Base-by-base conservation (phyloP, 1,140 invertebrate genomes). In the Drosophila varians region DNA sequence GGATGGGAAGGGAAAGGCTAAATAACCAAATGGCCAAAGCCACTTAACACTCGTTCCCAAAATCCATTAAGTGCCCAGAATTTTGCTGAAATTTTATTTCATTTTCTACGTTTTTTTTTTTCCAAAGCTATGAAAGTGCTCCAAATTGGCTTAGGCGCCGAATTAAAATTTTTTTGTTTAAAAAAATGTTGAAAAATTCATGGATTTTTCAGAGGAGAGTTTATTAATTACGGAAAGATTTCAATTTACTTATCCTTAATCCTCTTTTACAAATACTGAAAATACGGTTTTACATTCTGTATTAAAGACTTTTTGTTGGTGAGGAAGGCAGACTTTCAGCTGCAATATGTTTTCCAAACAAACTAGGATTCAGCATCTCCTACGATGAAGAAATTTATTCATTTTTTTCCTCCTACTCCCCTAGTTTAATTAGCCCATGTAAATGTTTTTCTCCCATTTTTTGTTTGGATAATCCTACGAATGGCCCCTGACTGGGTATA, bases 11-110 rank as follows among this genome's bases (percentile, higher is more conserved):
- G 36, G 36, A 38, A 38, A 38, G n/a, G 25, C 52, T 71, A 72
- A 53, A 73, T 72, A 61, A 23, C 69, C 69, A 71, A 84, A 84
- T 84, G 79, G 56, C 65, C 64, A 84, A 86, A 87, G 78, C 80
- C 80, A 86, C 82, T 86, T 86, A 87, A 82, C 73, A 66, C 77
- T 76, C 56, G 49, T 52, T 40, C 31, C 56, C 40, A 52, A 79
- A 84, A 86, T 74, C 82, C 82, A 86, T 86, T 87, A 87, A 77
- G 77, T 77, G 62, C 34, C n/a, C 52, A 64, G 61, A 55, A 40
- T 65, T 70, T 75, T 56, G 48, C 42, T 36, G 26, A 61, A 72
- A 42, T 36, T 52, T 28, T 47, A 55, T 69, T 69, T 25, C 34
- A 60, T 72, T 72, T 31, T 48, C 36, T 16, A 36, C n/a, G 14